Evolutionary conservation across 1,140 invertebrate species (phyloP), one percentile per base, ranked within the genome.

Genomic region (Aphelinus certus): DNA sequence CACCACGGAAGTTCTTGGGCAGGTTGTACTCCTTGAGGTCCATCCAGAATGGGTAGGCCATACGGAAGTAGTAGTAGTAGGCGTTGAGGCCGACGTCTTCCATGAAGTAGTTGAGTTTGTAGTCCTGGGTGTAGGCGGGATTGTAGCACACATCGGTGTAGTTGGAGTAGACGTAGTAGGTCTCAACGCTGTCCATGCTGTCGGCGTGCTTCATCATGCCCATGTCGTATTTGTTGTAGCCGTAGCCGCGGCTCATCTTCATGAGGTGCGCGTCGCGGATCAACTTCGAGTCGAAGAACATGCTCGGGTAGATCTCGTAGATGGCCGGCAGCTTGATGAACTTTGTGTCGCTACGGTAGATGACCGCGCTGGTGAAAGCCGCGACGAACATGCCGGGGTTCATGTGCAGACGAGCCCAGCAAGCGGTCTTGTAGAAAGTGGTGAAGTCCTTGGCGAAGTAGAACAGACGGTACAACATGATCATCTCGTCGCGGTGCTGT

Each of bases 1-100:
- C 90, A 68, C 90, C 91, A 69, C 91, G 90, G 77, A 90, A 87
- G n/a, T 86, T 83, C 73, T 88, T 89, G 46, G 88, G 81, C 42
- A 91, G 85, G n/a, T 86, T 83, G 42, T 89, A 83, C 48, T 90
- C 85, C 46, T 89, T 87, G 58, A 88, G 88, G 53, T 87, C 88
- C 78, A 92, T 80, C 90, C 91, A 93, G 89, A 91, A 91, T 66
- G 93, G 92, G 83, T 91, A 91, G 47, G 90, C 85, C 66, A 89
- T 83, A 77, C 93, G 91, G 88, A 91, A 90, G 84, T 93, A 91
- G 85, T 90, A 93, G 87, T 94, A 93, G 84, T 89, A 93, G 5
- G 90, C 82, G 84, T 94, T 95, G 66, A 93, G 84, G 60, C 91
- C 90, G 74, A 92, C 86, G 81, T 94, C 93, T 79, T 94, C 92